Evolutionary conservation across 2,113 vertebrate genomes (phyloP).

Genomic region (Tragelaphus imberbis): DNA sequence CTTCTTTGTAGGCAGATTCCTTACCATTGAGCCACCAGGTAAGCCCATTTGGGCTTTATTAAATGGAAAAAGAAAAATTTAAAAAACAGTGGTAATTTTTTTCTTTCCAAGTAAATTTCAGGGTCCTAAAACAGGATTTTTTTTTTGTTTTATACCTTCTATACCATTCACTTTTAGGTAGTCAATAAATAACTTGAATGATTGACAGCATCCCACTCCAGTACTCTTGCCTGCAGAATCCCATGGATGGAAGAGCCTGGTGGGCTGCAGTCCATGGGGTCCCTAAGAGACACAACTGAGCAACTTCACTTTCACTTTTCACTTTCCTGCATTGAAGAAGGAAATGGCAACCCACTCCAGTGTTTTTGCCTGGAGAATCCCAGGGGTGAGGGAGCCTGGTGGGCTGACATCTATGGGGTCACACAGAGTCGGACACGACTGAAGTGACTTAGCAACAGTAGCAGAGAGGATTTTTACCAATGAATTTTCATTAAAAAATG

Average conservation of each 20-base stretch:
- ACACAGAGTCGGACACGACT: no score
- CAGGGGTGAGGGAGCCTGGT: no score
- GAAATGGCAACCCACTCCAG: no score
- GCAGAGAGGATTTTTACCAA: neutral
- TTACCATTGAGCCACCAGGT: neutral
- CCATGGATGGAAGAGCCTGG: no score
- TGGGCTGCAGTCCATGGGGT: no score
- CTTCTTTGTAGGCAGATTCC: neutral
- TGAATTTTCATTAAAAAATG: neutral
- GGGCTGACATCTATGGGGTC: no score
- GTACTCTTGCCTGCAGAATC: no score
- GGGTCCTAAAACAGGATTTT: neutral
- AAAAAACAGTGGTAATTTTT: neutral
- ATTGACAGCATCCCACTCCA: neutral
- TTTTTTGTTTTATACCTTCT: neutral
- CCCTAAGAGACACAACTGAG: no score
- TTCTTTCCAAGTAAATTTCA: neutral
- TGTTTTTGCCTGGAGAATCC: no score
- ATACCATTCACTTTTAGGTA: neutral
- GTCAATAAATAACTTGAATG: neutral
- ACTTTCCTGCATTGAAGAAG: no score
- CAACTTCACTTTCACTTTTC: no score
- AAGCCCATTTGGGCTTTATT: neutral
- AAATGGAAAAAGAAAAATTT: neutral
- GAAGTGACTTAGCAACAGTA: no score